Base-by-base conservation (phyloP, 2,888 invertebrate genomes). In the Orthosia gracilis region DNA sequence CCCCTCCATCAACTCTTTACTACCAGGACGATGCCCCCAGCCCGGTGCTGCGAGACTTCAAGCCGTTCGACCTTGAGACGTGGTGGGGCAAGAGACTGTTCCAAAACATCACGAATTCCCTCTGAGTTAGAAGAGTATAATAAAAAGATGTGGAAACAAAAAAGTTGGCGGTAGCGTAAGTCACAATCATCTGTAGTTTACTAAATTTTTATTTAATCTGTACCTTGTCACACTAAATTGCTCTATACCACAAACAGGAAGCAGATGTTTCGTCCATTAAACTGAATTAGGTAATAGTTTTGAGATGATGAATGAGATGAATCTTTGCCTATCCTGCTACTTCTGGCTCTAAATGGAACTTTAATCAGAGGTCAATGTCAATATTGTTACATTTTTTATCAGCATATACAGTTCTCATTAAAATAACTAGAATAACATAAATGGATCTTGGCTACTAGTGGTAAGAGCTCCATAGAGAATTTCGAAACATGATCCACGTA, bases 61-160 rank as follows among this genome's bases (percentile, higher is more conserved):
- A 98, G 90, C 98, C 98, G 26, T 99, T 99, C 91, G 99, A 99
- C 96, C 97, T 99, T 90, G 99, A 98, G 92, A 98, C 98, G 54
- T 99, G 98, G 98, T 99, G 98, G 98, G 98, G 98, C 80, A 98
- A 98, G 92, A 97, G 98, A 83, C 96, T 98, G 80, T 98, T 98
- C 96, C 98, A 98, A 89, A 98, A 98, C 93, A 98, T 98, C 92
- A 98, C 98, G 74, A 98, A 98, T 93, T 98, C 98, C 78, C 97
- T 97, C 85, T 97, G 96, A 97, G 88, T 66, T 73, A 57, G 40
- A 73, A 71, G 69, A 66, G 64, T 66, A 55, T 66, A 65, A 63
- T 74, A 52, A 68, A 69, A 77, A 79, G 63, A 83, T 82, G 85
- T 73, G 87, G 92, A 91, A 91, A 90, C 89, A 91, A 85, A 83